phyloP scores from a whole-genome alignment of 1,140 invertebrate genomes.

The Drosophila sp. region DNA sequence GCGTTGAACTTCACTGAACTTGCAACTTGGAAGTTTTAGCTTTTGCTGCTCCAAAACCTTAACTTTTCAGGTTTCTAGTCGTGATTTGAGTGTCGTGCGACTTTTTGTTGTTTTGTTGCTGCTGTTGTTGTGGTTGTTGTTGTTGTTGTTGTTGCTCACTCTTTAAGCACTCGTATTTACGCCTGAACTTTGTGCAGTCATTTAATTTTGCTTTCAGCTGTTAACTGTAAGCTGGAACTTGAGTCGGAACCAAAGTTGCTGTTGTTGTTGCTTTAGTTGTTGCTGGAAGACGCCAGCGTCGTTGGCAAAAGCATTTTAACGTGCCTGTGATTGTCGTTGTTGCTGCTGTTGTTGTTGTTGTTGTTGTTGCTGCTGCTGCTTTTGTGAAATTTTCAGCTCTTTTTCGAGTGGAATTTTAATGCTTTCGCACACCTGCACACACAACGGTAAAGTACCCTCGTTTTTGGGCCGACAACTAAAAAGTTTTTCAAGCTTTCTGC shows the following conservation, averaged over 20 bases:
- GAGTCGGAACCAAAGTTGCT: slow-evolving; percentile 25
- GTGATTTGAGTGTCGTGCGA: slow-evolving; percentile 82
- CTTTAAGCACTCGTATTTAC: slow-evolving; percentile 54
- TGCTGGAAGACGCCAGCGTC: slow-evolving; percentile 39
- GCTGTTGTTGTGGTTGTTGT: too few species aligned
- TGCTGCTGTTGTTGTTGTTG: slow-evolving; percentile 34
- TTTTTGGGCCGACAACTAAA: slow-evolving; percentile 70
- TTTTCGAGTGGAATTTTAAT: slow-evolving; percentile 79
- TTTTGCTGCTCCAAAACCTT: slow-evolving; percentile 53
- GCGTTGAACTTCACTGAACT: slow-evolving; percentile 81
- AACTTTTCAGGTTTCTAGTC: slow-evolving; percentile 59
- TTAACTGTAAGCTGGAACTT: slow-evolving; percentile 40
- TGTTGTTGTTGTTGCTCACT: too few species aligned
- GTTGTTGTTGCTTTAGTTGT: slow-evolving; percentile 11
- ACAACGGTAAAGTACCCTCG: slow-evolving; percentile 76
- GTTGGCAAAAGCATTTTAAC: slow-evolving; percentile 62
- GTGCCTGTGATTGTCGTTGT: slow-evolving; percentile 54
- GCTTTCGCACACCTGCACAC: slow-evolving; percentile 80
- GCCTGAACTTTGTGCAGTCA: slow-evolving; percentile 78
- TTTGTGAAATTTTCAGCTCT: slow-evolving; percentile 59
- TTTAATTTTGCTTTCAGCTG: slow-evolving; percentile 72
- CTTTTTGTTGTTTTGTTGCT: too few species aligned
- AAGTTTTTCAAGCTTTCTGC: slow-evolving; percentile 49
- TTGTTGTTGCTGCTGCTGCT: slow-evolving; percentile 33
- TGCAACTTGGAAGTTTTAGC: slow-evolving; percentile 64